phyloP scores from a whole-genome alignment of 2,888 invertebrate species.

The Eilema griseolum region DNA sequence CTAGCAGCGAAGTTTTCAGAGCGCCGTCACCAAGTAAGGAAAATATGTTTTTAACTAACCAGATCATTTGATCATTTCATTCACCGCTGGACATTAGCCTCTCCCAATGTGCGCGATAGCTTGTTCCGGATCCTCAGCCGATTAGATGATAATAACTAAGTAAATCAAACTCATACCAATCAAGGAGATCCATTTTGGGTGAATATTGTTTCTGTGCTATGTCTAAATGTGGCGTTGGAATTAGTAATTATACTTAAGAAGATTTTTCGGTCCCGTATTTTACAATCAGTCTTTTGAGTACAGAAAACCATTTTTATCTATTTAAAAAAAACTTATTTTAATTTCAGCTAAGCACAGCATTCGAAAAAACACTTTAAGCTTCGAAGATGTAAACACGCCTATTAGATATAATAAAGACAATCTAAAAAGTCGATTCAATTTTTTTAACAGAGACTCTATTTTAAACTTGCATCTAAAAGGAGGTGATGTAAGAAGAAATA shows the following conservation, averaged over 20 bases:
- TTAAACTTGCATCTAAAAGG: constrained; percentile 19
- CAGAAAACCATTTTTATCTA: not conserved
- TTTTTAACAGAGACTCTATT: constrained; percentile 27
- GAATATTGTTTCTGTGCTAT: too few species aligned
- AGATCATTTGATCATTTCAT: too few species aligned
- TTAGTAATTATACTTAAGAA: too few species aligned
- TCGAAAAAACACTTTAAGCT: constrained; percentile 27
- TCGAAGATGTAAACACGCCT: constrained; percentile 20
- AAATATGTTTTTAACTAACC: not conserved
- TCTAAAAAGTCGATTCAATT: constrained; percentile 25
- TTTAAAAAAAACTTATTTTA: not conserved
- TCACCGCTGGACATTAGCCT: too few species aligned
- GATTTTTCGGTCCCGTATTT: not conserved
- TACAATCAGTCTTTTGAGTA: not conserved
- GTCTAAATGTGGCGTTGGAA: too few species aligned
- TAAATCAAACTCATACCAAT: not conserved
- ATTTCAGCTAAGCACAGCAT: constrained; percentile 39
- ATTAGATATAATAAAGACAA: constrained; percentile 11
- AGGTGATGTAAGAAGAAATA: constrained; percentile 15
- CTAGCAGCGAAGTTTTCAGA: not conserved
- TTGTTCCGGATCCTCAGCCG: too few species aligned
- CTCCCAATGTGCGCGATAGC: too few species aligned
- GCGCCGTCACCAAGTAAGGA: not conserved
- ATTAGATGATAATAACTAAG: too few species aligned
- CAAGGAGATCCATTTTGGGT: not conserved